Conservation (phyloP, 2,888 invertebrate genomes). For the Rotaria macrura region DNA sequence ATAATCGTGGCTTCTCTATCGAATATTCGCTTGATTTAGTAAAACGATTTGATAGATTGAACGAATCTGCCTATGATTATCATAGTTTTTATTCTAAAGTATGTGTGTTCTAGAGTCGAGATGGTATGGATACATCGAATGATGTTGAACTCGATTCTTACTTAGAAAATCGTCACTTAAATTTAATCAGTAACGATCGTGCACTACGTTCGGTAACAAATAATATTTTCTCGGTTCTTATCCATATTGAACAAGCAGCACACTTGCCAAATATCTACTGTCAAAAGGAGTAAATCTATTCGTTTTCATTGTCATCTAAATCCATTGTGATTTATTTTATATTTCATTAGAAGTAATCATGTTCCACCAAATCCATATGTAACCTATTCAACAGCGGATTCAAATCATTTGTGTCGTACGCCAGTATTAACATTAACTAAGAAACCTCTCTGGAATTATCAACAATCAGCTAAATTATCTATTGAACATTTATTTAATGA, state of each 20-base stretch:
- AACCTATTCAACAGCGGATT: not conserved
- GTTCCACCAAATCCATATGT: constrained; percentile 2
- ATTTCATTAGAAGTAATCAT: not conserved
- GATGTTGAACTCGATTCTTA: constrained; percentile 9
- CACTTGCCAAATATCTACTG: constrained; percentile 26
- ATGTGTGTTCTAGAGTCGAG: not conserved
- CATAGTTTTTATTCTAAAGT: not conserved
- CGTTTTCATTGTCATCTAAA: not conserved
- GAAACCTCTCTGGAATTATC: constrained; percentile 28
- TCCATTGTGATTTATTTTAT: not conserved
- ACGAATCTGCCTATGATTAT: too few relatives aligned
- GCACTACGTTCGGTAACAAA: not conserved
- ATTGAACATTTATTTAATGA: constrained; percentile 38
- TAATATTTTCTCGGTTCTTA: not conserved
- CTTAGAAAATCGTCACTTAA: not conserved
- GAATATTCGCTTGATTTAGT: too few relatives aligned
- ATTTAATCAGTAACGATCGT: not conserved
- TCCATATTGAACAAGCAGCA: constrained; percentile 29
- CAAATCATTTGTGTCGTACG: not conserved
- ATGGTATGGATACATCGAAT: not conserved
- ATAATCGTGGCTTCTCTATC: too few relatives aligned
- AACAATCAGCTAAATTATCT: not conserved
- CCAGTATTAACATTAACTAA: not conserved
- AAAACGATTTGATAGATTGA: too few relatives aligned
- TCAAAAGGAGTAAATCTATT: constrained; percentile 16